phyloP scores from a whole-genome alignment of 2,113 vertebrate species.

The Struthidea cinerea region DNA sequence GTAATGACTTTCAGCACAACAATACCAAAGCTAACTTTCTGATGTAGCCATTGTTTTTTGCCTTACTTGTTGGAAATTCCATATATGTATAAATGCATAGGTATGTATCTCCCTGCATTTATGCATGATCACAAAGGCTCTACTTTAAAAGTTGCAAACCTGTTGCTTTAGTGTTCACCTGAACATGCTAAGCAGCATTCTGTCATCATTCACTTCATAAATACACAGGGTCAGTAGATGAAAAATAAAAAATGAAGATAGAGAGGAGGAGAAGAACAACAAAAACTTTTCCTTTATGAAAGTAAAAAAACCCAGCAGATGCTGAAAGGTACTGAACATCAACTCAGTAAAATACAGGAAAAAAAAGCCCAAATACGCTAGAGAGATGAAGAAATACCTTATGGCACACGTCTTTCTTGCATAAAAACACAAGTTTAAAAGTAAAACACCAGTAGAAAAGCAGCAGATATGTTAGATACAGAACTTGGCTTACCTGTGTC shows the following conservation, averaged over 20 bases:
- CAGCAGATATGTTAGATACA: accelerated
- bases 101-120: not conserved
- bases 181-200: not conserved
- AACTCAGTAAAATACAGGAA: not conserved
- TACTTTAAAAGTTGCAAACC: not conserved
- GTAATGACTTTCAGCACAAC: not conserved
- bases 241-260: not conserved
- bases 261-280: not conserved
- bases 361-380: not conserved
- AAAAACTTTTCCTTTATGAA: not conserved
- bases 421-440: not conserved
- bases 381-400: not conserved
- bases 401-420: not conserved
- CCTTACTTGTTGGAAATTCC: not conserved
- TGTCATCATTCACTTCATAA: not conserved
- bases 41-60: not conserved
- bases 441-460: not conserved
- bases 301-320: not conserved
- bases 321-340: not conserved
- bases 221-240: not conserved
- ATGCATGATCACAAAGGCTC: not conserved
- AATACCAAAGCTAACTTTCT: not conserved
- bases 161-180: not conserved
- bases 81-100: too few species aligned
- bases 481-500: conserved; percentile 82